These are phyloP conservation scores for Armadillidium nasatum DNA, from an alignment of 1,140 invertebrate species.

Conservation along the genomic window DNA sequence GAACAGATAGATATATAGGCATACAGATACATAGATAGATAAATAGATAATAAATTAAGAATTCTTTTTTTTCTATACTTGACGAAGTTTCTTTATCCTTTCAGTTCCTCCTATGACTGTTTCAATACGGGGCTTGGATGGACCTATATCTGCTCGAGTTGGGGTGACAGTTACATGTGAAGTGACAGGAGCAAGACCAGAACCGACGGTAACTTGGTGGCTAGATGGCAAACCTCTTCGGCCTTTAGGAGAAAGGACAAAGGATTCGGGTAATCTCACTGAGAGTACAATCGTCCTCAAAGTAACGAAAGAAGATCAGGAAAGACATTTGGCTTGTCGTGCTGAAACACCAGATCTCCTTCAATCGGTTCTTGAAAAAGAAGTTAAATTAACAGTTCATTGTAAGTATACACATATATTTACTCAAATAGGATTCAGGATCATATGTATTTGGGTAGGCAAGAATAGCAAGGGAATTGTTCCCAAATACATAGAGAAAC, in stretches of 20 bases:
- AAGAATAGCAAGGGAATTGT: no score
- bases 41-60: no score
- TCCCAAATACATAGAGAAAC: no score
- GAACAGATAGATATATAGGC: no score
- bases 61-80: no score
- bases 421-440: no score
- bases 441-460: no score
- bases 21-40: no score
- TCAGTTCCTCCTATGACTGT: slow-evolving; percentile 42
- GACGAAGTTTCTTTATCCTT: neutral
- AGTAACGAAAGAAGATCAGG: slow-evolving; percentile 75
- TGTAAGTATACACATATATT: no score
- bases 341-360: slow-evolving; percentile 67
- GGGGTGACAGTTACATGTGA: slow-evolving; percentile 70
- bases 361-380: slow-evolving; percentile 69
- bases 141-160: slow-evolving; percentile 72
- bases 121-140: slow-evolving; percentile 34
- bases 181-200: slow-evolving; percentile 69
- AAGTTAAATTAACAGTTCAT: slow-evolving; percentile 77
- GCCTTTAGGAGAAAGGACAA: slow-evolving; percentile 25
- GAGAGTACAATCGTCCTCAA: slow-evolving; percentile 74
- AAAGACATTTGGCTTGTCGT: slow-evolving; percentile 72
- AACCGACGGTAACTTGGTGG: slow-evolving; percentile 73
- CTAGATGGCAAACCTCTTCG: slow-evolving; percentile 56
- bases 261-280: slow-evolving; percentile 72